Conservation (phyloP, 2,888 invertebrate species). For the Drosophila mulleri region DNA sequence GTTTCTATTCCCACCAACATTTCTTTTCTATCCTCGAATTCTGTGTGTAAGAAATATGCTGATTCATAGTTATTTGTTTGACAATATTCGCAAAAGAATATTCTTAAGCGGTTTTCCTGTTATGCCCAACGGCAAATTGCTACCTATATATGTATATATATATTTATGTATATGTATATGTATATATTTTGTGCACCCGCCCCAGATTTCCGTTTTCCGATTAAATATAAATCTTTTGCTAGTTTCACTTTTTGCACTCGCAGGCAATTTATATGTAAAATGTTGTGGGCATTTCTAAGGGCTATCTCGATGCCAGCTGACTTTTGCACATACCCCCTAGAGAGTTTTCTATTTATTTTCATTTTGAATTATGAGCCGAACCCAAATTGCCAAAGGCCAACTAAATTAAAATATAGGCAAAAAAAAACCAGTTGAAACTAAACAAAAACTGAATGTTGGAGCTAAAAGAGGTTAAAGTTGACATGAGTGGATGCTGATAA, state of each 20-base stretch:
- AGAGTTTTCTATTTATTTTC: constrained; percentile 58
- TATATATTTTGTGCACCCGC: constrained; percentile 4
- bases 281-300: constrained; percentile 39
- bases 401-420: constrained; percentile 63
- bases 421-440: constrained; percentile 34
- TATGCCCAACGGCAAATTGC: background rate
- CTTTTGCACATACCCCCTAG: constrained; percentile 23
- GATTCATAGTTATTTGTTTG: constrained; percentile 12
- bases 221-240: constrained; percentile 59
- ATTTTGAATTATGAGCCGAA: constrained; percentile 69
- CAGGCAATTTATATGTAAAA: constrained; percentile 75
- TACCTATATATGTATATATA: constrained; percentile 18
- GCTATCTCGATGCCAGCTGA: constrained; percentile 45
- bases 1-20: background rate
- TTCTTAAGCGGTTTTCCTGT: constrained; percentile 7
- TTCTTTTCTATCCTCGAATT: background rate
- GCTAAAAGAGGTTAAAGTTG: constrained; percentile 61
- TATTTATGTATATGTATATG: constrained; percentile 2
- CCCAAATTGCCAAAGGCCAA: constrained; percentile 45
- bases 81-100: constrained; percentile 9
- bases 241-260: constrained; percentile 51
- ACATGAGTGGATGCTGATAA: constrained; percentile 61
- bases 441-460: constrained; percentile 43
- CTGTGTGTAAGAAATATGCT: constrained; percentile 4
- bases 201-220: constrained; percentile 13